A percentile compares a stretch with the other conserved stretches of the same genome.
Evolutionary conservation across 2,113 vertebrate species (phyloP).

Genomic region (Cynopterus brachyotis): DNA sequence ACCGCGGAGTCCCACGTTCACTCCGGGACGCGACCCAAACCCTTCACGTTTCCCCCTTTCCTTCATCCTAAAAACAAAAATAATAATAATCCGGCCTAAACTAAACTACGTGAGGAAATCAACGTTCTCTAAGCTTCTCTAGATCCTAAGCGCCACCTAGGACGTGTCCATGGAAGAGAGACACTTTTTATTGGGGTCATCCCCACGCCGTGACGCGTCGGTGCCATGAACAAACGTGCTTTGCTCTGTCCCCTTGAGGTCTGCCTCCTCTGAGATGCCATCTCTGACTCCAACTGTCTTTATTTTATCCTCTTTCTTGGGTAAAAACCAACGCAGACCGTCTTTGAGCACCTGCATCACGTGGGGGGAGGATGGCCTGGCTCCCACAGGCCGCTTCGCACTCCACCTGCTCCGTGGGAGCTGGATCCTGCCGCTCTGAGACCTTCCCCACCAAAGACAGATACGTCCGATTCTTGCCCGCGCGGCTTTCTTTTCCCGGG

Average conservation of each 20-base stretch:
- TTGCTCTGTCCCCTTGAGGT: rapidly evolving
- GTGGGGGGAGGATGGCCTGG: rapidly evolving
- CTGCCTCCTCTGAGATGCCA: rapidly evolving
- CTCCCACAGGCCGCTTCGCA: background rate
- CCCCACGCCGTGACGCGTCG: rapidly evolving
- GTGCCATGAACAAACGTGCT: too few species aligned
- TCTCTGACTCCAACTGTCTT: background rate
- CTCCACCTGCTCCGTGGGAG: background rate
- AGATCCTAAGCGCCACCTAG: background rate
- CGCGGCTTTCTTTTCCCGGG: background rate
- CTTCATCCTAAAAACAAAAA: background rate
- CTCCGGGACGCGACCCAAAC: background rate
- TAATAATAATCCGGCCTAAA: background rate
- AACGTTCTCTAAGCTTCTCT: background rate
- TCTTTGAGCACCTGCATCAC: too few species aligned
- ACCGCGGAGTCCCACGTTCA: rapidly evolving
- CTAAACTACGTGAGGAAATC: background rate
- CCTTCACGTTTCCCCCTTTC: rapidly evolving
- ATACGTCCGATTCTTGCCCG: background rate
- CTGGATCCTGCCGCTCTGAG: background rate
- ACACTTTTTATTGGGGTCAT: too few species aligned
- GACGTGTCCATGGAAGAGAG: background rate
- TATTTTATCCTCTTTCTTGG: background rate
- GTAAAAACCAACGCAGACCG: background rate
- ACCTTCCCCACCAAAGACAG: background rate